Base-by-base conservation (phyloP, 2,888 invertebrate genomes). In the Lordiphosa andalusiaca region DNA sequence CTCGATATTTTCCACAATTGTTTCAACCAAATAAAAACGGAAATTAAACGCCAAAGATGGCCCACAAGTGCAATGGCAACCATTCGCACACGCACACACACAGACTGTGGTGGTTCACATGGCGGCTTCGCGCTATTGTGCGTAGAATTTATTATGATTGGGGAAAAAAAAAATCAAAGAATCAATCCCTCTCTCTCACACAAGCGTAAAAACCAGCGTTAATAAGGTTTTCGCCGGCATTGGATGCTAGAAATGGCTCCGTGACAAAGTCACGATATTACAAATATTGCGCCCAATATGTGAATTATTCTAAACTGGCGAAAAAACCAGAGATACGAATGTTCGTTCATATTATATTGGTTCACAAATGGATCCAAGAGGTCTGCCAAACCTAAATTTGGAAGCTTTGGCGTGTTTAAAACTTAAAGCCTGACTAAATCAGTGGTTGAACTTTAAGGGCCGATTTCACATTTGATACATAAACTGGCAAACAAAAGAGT, bases 1-100 rank as follows among this genome's bases (percentile, higher is more conserved):
- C 37, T 44, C 33, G 13, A 48, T 47, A 33, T 52, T 56, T 62
- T 53, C 33, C 25, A 42, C 64, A 68, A 78, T 77, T 78, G 80
- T 82, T 77, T 73, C 56, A 68, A 55, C 40, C 60, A 47, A 47
- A 62, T 56, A 67, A 67, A 57, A 59, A 36, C 67, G 67, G 63
- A 77, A 80, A 83, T 80, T 72, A 75, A 80, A 70, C 55, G 68
- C 49, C 64, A 64, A 53, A 35, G 77, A 77, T 67, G 59, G 40
- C 80, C 62, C 58, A 70, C 76, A 77, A 83, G 80, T 83, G 76
- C 73, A 59, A 50, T 47, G 50, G 40, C 59, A 49, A 55, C 48
- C 21, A 39, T 2, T 1, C 16, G 2, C 16, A 16, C 10, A 38
- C 39, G 13, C 23, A 65, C 39, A 68, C 25, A 50, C 47, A 47